These are phyloP conservation scores for Hoplostethus atlanticus DNA, from an alignment of 2,797 vertebrate genomes.

Conservation along the genomic window DNA sequence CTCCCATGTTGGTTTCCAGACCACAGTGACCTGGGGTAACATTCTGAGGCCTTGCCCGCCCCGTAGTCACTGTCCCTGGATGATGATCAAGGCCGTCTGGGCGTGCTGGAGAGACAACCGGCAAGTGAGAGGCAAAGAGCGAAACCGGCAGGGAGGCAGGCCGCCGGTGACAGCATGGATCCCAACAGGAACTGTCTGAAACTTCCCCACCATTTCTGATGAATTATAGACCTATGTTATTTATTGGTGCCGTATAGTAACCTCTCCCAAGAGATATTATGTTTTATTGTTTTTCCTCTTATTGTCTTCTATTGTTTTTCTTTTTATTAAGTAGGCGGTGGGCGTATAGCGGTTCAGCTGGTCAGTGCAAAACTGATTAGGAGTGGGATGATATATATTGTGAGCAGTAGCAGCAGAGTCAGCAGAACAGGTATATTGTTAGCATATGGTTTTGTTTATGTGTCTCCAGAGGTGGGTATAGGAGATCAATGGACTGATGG, in stretches of 20 bases:
- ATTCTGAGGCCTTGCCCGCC: conserved; percentile 53
- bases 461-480: conserved; percentile 33
- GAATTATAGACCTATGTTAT: conserved; percentile 32
- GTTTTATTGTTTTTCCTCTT: conserved; percentile 27
- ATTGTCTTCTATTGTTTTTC: conserved; percentile 24
- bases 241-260: not conserved
- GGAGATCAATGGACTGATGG: conserved; percentile 53
- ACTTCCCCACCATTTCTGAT: conserved; percentile 24
- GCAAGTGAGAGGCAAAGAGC: conserved; percentile 26
- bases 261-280: conserved; percentile 15
- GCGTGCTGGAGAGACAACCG: conserved; percentile 42
- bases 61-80: conserved; percentile 63
- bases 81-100: conserved; percentile 69
- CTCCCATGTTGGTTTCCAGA: conserved; percentile 67
- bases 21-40: conserved; percentile 74
- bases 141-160: conserved; percentile 15
- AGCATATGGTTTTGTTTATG: conserved; percentile 47
- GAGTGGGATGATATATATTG: conserved; percentile 51
- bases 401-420: conserved; percentile 42
- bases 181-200: conserved; percentile 13
- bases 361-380: conserved; percentile 47
- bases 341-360: conserved; percentile 16
- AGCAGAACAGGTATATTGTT: conserved; percentile 51
- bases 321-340: conserved; percentile 34
- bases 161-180: conserved; percentile 29